These are phyloP conservation scores for Epinotia brunnichana DNA, from an alignment of 2,888 invertebrate genomes.

Conservation along the genomic window DNA sequence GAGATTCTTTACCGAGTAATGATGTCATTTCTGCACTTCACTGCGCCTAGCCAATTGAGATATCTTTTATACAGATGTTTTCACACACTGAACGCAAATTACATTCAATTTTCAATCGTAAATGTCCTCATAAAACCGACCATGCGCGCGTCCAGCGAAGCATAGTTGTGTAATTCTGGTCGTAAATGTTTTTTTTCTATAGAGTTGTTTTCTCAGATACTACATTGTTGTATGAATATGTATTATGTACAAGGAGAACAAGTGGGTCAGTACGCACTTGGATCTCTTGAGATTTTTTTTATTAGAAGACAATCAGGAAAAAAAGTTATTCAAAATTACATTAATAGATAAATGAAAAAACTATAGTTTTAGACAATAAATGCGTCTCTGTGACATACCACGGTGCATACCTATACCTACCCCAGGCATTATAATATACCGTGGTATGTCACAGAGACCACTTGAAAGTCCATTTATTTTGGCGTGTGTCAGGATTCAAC, in stretches of 20 bases:
- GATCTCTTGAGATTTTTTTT: background rate
- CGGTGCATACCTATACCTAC: no score
- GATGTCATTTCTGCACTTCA: background rate
- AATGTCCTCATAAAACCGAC: conserved; percentile 22
- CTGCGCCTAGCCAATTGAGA: background rate
- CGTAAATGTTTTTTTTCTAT: background rate
- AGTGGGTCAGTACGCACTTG: background rate
- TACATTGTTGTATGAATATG: background rate
- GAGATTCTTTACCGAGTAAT: background rate
- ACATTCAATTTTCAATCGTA: conserved; percentile 19
- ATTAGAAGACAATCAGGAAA: no score
- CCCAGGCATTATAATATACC: no score
- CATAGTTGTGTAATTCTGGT: background rate
- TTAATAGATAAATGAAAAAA: no score
- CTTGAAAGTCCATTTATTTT: no score
- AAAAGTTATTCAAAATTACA: no score
- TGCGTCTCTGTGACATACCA: no score
- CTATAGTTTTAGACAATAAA: no score
- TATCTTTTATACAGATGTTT: background rate
- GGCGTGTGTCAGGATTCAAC: no score
- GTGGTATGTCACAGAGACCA: no score
- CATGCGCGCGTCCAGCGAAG: background rate
- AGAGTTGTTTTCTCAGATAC: background rate
- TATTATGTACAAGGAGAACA: background rate
- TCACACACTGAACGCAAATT: conserved; percentile 3